phyloP scores from a whole-genome alignment of 2,888 invertebrate genomes.

The Eucera pruinosa region DNA sequence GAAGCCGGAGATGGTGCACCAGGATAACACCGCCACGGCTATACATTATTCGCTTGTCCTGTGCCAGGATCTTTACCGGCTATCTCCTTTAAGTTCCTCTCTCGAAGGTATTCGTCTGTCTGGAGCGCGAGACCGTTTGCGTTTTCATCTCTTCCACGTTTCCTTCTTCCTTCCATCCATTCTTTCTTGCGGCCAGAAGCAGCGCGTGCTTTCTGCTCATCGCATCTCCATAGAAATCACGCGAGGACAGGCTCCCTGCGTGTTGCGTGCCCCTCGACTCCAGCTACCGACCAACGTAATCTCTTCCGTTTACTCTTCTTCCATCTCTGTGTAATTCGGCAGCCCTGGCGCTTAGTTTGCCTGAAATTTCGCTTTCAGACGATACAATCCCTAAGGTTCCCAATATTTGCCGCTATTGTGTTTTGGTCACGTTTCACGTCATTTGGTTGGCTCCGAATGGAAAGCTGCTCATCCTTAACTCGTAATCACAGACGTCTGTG shows the following conservation, averaged over 20 bases:
- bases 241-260: conserved; percentile 24
- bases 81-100: conserved; percentile 78
- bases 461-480: background rate
- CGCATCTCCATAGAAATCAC: conserved; percentile 59
- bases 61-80: conserved; percentile 70
- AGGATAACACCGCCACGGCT: conserved; percentile 57
- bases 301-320: background rate
- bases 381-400: background rate
- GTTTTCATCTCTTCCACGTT: conserved; percentile 56
- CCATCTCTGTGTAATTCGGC: conserved; percentile 34
- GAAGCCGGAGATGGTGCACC: conserved; percentile 53
- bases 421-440: background rate
- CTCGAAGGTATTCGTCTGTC: conserved; percentile 51
- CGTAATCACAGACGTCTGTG: no score
- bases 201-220: conserved; percentile 30
- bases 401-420: background rate
- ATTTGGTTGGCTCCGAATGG: background rate
- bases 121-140: conserved; percentile 41
- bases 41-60: conserved; percentile 70
- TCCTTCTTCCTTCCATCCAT: conserved; percentile 49
- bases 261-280: conserved; percentile 24
- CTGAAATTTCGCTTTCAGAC: background rate
- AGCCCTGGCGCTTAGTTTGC: background rate
- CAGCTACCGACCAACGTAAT: conserved; percentile 38
- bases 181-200: conserved; percentile 14